Evolutionary conservation across 2,113 vertebrate genomes (phyloP).

Genomic region (Stigmatopora argus): DNA sequence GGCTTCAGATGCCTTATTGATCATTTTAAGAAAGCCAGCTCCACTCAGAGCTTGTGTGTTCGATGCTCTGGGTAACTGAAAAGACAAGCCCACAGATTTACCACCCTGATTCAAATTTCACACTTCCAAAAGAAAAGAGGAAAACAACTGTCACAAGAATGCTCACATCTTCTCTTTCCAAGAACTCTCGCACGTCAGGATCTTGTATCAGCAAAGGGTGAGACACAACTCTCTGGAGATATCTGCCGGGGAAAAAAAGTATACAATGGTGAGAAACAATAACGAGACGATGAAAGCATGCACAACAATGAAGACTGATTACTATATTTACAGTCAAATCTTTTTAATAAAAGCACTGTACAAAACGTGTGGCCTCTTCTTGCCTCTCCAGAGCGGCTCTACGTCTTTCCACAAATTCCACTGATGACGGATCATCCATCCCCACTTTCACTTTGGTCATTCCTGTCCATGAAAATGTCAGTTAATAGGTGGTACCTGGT

Average conservation of each 20-base stretch:
- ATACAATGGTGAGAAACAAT: background rate
- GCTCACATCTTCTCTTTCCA: conserved; percentile 90
- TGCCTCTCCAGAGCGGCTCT: conserved; percentile 91
- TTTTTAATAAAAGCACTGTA: background rate
- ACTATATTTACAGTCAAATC: background rate
- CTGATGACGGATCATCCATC: conserved; percentile 92
- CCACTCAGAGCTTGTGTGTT: conserved; percentile 88
- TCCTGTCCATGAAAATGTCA: conserved; percentile 63
- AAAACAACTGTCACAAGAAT: background rate
- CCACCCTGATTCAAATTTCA: background rate
- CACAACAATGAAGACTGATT: background rate
- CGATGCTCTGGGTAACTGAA: conserved; percentile 85
- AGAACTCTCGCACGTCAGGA: conserved; percentile 88
- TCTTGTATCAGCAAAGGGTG: conserved; percentile 90
- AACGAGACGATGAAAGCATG: background rate
- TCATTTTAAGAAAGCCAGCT: conserved; percentile 94
- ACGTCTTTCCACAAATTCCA: conserved; percentile 91
- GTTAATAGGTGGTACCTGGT: background rate
- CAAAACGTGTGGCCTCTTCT: background rate
- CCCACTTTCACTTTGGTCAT: conserved; percentile 99
- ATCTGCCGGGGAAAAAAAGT: conserved; percentile 65
- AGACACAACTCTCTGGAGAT: conserved; percentile 84
- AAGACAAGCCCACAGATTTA: conserved; percentile 20
- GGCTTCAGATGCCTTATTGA: conserved; percentile 90
- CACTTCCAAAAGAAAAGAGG: background rate